A percentile compares a stretch with the other conserved stretches of the same genome.
These are phyloP conservation scores for Drymodes brunneopygia DNA, from an alignment of 2,113 vertebrate genomes.

Conservation along the genomic window DNA sequence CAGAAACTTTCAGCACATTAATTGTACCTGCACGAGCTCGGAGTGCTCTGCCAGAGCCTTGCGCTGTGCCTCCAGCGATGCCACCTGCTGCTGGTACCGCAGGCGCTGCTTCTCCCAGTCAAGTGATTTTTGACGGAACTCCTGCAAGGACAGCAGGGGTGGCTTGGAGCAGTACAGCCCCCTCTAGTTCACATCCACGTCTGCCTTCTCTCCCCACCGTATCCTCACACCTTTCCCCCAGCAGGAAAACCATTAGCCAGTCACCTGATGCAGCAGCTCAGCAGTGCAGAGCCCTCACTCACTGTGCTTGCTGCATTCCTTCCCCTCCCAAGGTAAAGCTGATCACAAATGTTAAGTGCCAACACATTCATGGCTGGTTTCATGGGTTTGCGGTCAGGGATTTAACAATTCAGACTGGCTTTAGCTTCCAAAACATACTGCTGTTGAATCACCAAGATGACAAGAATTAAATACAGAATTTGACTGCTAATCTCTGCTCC, in stretches of 20 bases:
- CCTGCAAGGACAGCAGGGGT: conserved; percentile 73
- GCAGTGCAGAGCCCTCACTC: background rate
- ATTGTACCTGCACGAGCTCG: conserved; percentile 79
- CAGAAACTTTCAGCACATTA: background rate
- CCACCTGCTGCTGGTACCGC: conserved; percentile 84
- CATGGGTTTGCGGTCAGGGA: conserved; percentile 52
- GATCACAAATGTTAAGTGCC: conserved; percentile 10
- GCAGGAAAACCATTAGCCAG: conserved; percentile 57
- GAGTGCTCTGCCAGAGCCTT: conserved; percentile 83
- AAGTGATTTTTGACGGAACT: conserved; percentile 78
- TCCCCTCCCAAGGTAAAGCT: conserved; percentile 36
- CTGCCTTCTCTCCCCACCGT: background rate
- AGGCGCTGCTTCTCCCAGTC: conserved; percentile 89
- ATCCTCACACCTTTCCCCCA: conserved; percentile 9
- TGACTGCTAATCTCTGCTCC: conserved; percentile 13
- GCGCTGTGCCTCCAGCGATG: conserved; percentile 84
- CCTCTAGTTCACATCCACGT: background rate
- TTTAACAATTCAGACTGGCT: background rate
- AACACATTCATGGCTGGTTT: background rate
- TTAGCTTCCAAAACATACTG: background rate
- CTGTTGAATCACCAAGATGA: background rate
- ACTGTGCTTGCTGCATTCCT: background rate
- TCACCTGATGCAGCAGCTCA: background rate
- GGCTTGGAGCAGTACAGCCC: background rate
- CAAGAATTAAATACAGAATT: background rate